Conservation (phyloP, 2,113 vertebrate genomes). For the Muntiacus reevesi region DNA sequence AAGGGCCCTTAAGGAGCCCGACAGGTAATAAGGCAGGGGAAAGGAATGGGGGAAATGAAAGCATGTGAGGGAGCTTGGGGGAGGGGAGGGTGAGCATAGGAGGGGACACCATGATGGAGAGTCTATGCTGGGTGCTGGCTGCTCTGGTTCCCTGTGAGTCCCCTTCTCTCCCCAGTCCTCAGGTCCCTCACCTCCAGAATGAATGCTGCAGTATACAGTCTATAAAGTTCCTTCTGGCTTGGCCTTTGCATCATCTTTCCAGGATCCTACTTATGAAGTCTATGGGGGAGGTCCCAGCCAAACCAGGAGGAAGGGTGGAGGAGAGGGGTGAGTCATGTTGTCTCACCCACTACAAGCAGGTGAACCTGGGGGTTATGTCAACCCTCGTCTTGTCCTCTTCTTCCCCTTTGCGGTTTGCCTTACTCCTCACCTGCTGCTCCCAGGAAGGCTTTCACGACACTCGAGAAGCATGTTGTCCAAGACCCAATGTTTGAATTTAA, state of each 20-base stretch:
- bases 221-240: not conserved
- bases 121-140: not conserved
- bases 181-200: not conserved
- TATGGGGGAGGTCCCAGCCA: not conserved
- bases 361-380: not conserved
- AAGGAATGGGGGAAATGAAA: not conserved
- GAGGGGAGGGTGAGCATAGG: not conserved
- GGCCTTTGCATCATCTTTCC: not conserved
- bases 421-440: not conserved
- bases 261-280: not conserved
- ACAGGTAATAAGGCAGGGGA: not conserved
- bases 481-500: not conserved
- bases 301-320: not conserved
- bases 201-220: not conserved
- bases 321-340: not conserved
- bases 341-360: not conserved
- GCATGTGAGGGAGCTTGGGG: not conserved
- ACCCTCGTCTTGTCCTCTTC: not conserved
- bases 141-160: not conserved
- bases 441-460: not conserved
- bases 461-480: not conserved
- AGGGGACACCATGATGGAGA: not conserved
- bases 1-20: not conserved
- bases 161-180: not conserved
- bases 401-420: not conserved